Base-by-base conservation (phyloP, 2,113 vertebrate genomes). In the Gnathonemus echidnorhynchus region DNA sequence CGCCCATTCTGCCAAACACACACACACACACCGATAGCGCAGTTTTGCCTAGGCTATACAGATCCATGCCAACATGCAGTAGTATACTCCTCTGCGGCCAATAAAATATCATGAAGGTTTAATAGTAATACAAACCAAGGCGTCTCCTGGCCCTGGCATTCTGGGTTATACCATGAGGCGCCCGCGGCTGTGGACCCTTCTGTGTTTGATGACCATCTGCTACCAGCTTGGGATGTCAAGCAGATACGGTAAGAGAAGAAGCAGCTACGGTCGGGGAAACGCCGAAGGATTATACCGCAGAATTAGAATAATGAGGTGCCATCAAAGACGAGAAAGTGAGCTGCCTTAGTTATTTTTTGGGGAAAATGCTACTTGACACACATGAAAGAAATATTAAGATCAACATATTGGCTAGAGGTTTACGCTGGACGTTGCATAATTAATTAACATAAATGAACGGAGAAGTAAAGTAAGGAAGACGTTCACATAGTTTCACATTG, bases 201-300 rank as follows among this genome's bases (percentile, higher is more conserved):
- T 94, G 86, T 90, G 92, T 89, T 88, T 92, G 56, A 90, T 92
- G 92, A 93, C 92, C 77, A 91, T 93, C 21, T 92, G 91, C 86
- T 93, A 91, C 87, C 93, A 93, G 90, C 86, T 93, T 74, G 93
- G 91, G 89, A 91, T 90, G 89, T 90, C 93, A 70, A 91, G 89
- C 91, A 93, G 91, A 93, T 94, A 94, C 91, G 93, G 93, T 94
- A 91, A 90, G 93, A 77, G 35, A 70, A 50, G 66, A 53, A 9
- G 27, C 50, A n/a, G 49, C 24, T 53, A 19, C 86, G 21, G 49
- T 35, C 1, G 86, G 50, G 4, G 31, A n/a, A 15, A 56, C n/a
- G 50, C 49, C 50, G 50, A 27, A 21, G 35, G 48, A 53, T 45
- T 85, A 86, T 48, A 62, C 80, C 39, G 35, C 80, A 89, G 52